Base-by-base conservation (phyloP, 2,888 invertebrate genomes). In the Melanophora roralis region DNA sequence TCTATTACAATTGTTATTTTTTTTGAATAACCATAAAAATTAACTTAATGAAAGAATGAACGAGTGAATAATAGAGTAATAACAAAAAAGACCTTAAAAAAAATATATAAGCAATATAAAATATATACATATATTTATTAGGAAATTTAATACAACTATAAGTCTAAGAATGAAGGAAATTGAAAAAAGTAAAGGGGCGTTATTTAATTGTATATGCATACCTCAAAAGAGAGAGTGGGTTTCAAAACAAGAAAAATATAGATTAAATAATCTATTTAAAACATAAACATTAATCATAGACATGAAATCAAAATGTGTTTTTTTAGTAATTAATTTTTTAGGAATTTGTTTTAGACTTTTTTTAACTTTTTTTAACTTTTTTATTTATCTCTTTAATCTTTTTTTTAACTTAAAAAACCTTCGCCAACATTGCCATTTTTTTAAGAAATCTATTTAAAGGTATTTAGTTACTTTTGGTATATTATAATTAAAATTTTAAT, bases 21-120 rank as follows among this genome's bases (percentile, higher is more conserved):
- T 57, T 36, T 45, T 43, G n/a, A n/a, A 43, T 27, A n/a, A 59
- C n/a, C 1, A 19, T 6, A 51, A 49, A 21, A 62, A 40, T 12
- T 16, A 59, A 40, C n/a, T 40, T 5, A 51, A 47, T 7, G 7
- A 57, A 14, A 32, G 9, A 73, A 72, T 7, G 34, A 60, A 45
- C 19, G 65, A 51, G 40, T 59, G 23, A 75, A 51, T 67, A 51
- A 23, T 8, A 55, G 40, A 21, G 23, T 49, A 27, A 51, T 71
- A 59, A 7, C 7, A 32, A 53, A 32, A 51, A 65, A 45, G 3
- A 45, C 8, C 6, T 3, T 6, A 6, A 45, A 23, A 60, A 57
- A 47, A 43, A 43, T 14, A 60, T 68, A 72, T 64, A 64, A 80
- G 80, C 80, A 80, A 80, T 80, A 80, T 51, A 49, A 49, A n/a